A percentile compares a stretch with the other conserved stretches of the same genome.
Evolutionary conservation across 2,888 invertebrate species (phyloP).

Genomic region (Lithophane ornitopus): DNA sequence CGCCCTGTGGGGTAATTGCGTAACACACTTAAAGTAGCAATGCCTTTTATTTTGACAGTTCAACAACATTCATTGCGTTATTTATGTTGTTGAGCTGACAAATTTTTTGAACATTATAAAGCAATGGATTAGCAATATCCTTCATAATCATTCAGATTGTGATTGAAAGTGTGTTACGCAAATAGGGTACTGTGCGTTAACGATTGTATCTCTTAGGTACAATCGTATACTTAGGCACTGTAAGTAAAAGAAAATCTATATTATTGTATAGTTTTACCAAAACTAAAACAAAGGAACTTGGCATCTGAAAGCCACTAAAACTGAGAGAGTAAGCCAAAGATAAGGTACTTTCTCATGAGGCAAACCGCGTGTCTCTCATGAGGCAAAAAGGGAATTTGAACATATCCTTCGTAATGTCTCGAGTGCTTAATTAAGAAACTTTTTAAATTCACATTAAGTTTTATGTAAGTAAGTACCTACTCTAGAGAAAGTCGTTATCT

Average conservation of each 20-base stretch:
- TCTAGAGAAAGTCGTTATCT: background rate
- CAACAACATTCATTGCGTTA: too few relatives aligned
- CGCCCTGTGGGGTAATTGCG: background rate
- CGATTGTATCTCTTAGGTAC: background rate
- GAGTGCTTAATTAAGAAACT: slow-evolving; percentile 46
- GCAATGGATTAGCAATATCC: too few relatives aligned
- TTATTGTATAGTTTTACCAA: background rate
- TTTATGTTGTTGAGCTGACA: too few relatives aligned
- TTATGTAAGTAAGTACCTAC: slow-evolving; percentile 27
- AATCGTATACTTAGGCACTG: background rate
- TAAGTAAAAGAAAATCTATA: background rate
- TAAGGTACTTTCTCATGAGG: background rate
- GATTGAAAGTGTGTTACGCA: too few relatives aligned
- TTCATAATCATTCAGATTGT: too few relatives aligned
- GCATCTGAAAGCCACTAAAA: background rate
- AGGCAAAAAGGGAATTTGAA: slow-evolving; percentile 12
- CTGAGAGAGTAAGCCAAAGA: background rate
- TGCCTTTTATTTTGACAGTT: too few relatives aligned
- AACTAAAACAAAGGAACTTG: background rate
- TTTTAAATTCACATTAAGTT: slow-evolving; percentile 47
- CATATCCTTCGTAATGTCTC: background rate
- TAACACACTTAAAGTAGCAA: too few relatives aligned
- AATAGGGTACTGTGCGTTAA: background rate
- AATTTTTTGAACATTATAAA: too few relatives aligned
- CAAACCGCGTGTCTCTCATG: background rate